Evolutionary conservation across 2,888 invertebrate species (phyloP).

Genomic region (Cheilosia vernalis): DNA sequence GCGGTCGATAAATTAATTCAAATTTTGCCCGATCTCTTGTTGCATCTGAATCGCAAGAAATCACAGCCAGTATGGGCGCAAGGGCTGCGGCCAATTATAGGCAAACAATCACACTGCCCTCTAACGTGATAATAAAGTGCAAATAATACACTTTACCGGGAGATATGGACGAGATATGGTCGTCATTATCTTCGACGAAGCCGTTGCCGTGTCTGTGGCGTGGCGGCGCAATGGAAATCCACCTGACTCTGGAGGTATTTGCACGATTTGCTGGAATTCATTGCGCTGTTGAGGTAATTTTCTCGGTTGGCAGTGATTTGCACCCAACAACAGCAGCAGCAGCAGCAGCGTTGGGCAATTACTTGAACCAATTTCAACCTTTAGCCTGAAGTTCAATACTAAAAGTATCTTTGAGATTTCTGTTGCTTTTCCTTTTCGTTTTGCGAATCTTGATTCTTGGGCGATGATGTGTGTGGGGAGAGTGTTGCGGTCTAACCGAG

Average conservation of each 20-base stretch:
- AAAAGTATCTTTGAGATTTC: conserved; percentile 76
- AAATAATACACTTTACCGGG: conserved; percentile 81
- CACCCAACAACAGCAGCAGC: conserved; percentile 54
- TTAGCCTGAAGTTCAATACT: conserved; percentile 83
- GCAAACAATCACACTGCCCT: conserved; percentile 35
- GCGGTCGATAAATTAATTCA: conserved; percentile 64
- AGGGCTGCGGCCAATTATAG: conserved; percentile 50
- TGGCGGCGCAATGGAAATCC: conserved; percentile 79
- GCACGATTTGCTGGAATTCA: conserved; percentile 74
- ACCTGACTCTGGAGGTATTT: conserved; percentile 80
- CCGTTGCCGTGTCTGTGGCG: conserved; percentile 27
- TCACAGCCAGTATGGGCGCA: conserved; percentile 29
- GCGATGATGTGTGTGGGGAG: conserved; percentile 18
- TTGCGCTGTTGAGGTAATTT: conserved; percentile 64
- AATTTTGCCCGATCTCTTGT: neutral
- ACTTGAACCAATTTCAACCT: conserved; percentile 83
- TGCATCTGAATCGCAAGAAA: conserved; percentile 30
- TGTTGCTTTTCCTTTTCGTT: conserved; percentile 24
- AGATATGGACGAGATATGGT: conserved; percentile 70
- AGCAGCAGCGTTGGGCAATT: conserved; percentile 79
- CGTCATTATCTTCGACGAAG: conserved; percentile 62
- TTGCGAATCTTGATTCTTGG: conserved; percentile 22
- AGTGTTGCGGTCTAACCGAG: conserved; percentile 60
- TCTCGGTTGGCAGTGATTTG: conserved; percentile 72
- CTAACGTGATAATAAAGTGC: conserved; percentile 84